Percentiles rank a stretch among this genome's conserved stretches.
Evolutionary conservation across 2,113 vertebrate species (phyloP).

Genomic region (Cacatua alba): DNA sequence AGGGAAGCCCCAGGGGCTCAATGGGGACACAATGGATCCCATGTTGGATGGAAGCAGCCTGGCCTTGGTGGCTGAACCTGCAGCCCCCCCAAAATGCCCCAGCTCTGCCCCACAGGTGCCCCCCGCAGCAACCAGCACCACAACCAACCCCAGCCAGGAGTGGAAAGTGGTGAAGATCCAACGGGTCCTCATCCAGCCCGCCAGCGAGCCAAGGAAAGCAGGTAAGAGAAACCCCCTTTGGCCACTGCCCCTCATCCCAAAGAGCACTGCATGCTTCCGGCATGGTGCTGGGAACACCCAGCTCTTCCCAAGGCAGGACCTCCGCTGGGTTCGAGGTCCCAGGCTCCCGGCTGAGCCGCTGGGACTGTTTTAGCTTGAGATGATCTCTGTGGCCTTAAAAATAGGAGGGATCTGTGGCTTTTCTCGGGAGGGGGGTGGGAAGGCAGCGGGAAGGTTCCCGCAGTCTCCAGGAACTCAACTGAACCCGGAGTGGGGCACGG

Average conservation of each 20-base stretch:
- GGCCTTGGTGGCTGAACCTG: accelerated
- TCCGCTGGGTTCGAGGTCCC: background rate
- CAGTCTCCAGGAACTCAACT: background rate
- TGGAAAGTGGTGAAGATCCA: slow-evolving; percentile 68
- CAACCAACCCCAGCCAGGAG: background rate
- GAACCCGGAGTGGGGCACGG: accelerated
- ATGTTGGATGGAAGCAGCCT: background rate
- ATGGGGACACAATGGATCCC: accelerated
- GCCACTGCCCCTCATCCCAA: background rate
- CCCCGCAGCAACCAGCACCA: background rate
- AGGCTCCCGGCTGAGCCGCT: background rate
- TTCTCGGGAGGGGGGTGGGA: background rate
- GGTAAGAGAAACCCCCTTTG: slow-evolving; percentile 57
- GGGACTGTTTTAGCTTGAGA: slow-evolving; percentile 11
- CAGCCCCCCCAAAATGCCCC: accelerated
- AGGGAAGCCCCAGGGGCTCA: background rate
- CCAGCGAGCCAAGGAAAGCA: slow-evolving; percentile 40
- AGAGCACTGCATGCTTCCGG: background rate
- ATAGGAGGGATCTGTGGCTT: slow-evolving; percentile 3
- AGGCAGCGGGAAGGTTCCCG: background rate
- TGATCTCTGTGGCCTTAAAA: slow-evolving; percentile 51
- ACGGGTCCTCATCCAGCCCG: slow-evolving; percentile 23
- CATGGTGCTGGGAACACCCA: background rate
- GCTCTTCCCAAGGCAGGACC: slow-evolving; percentile 22
- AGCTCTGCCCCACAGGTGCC: background rate